Percentiles rank a stretch among this genome's conserved stretches.
Conservation (phyloP, 2,797 vertebrate species). For the Oryzias dopingdopingensis region DNA sequence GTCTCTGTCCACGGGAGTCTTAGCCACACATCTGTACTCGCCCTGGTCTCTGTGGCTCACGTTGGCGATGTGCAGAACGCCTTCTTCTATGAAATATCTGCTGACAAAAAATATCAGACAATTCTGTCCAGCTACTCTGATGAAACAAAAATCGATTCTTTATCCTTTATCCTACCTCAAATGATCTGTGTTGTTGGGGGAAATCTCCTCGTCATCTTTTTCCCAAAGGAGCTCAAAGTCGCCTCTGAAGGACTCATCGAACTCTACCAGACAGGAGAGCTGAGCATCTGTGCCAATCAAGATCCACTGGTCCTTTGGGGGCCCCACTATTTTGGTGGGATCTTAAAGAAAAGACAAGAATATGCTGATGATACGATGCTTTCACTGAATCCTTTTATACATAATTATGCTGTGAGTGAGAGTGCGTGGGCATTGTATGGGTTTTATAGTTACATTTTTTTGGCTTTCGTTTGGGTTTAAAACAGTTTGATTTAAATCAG, state of each 20-base stretch:
- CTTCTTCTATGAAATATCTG: slow-evolving; percentile 84
- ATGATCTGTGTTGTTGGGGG: slow-evolving; percentile 79
- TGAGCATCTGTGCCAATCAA: slow-evolving; percentile 79
- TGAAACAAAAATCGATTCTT: slow-evolving; percentile 2
- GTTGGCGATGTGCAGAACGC: slow-evolving; percentile 84
- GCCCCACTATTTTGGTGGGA: slow-evolving; percentile 83
- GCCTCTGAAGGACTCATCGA: slow-evolving; percentile 84
- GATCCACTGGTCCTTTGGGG: slow-evolving; percentile 81
- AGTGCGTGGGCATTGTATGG: too few species aligned
- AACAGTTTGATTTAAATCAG: too few species aligned
- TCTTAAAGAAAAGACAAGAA: slow-evolving; percentile 70
- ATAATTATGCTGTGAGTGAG: too few species aligned
- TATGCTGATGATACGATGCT: slow-evolving; percentile 24
- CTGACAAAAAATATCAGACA: slow-evolving; percentile 26
- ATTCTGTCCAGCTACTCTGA: slow-evolving; percentile 26
- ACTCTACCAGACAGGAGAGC: slow-evolving; percentile 85
- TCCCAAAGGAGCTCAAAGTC: slow-evolving; percentile 89
- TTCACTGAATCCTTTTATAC: too few species aligned
- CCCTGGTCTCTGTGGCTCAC: slow-evolving; percentile 85
- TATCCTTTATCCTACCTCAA: slow-evolving; percentile 76
- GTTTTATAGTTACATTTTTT: too few species aligned
- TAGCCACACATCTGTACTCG: slow-evolving; percentile 84
- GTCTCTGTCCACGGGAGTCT: slow-evolving; percentile 81
- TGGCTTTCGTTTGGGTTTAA: too few species aligned
- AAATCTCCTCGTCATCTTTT: slow-evolving; percentile 80